phyloP scores from a whole-genome alignment of 1,140 invertebrate genomes.

The Formica exsecta region DNA sequence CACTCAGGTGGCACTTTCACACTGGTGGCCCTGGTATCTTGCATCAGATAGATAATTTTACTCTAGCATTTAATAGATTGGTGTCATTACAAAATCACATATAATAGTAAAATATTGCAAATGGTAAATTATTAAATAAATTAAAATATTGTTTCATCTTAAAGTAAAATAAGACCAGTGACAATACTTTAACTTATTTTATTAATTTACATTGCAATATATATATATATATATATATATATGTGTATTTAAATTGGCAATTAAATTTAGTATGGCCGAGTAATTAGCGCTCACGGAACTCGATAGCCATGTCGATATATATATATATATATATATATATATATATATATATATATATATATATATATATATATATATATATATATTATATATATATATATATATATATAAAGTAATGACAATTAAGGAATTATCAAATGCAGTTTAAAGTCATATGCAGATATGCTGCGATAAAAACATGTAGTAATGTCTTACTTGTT shows the following conservation, averaged over 20 bases:
- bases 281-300: no score
- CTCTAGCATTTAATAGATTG: constrained; percentile 78
- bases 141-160: background rate
- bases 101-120: background rate
- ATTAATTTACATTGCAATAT: constrained; percentile 17
- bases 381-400: no score
- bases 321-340: no score
- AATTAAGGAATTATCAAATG: constrained; percentile 65
- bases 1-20: constrained; percentile 84
- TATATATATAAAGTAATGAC: constrained; percentile 6
- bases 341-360: no score
- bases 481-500: constrained; percentile 88
- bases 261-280: no score
- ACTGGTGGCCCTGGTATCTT: constrained; percentile 85
- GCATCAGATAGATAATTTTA: constrained; percentile 76
- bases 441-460: constrained; percentile 35
- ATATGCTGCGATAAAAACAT: background rate
- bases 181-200: constrained; percentile 13
- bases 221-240: no score
- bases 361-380: no score
- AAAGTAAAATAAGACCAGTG: background rate
- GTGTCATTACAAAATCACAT: constrained; percentile 41
- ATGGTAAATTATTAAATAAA: background rate
- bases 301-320: no score
- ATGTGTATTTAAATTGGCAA: no score